These are phyloP conservation scores for Sturnus vulgaris DNA, from an alignment of 2,113 vertebrate species.

Conservation along the genomic window DNA sequence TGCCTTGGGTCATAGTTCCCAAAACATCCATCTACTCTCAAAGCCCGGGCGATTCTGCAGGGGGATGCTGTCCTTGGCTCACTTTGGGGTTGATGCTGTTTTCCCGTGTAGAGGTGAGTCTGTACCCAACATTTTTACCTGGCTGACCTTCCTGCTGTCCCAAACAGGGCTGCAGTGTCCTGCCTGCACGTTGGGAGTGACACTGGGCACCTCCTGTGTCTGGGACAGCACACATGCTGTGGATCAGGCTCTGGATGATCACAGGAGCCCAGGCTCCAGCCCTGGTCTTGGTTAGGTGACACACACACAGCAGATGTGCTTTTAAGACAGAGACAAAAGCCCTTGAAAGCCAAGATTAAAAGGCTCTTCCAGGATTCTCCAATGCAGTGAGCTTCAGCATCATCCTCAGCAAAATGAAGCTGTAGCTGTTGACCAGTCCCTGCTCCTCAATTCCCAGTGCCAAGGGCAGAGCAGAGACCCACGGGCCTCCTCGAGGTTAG, in stretches of 20 bases:
- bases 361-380: neutral
- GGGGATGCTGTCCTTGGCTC: neutral
- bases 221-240: neutral
- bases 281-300: neutral
- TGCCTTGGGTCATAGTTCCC: neutral
- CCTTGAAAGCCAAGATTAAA: neutral
- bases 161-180: neutral
- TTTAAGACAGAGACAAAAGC: neutral
- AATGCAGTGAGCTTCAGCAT: fast-evolving
- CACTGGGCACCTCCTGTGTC: fast-evolving
- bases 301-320: neutral
- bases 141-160: neutral
- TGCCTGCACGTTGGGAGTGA: neutral
- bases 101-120: neutral
- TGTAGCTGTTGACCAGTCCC: neutral
- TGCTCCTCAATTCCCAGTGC: neutral
- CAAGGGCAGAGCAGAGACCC: neutral
- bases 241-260: neutral
- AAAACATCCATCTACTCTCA: neutral
- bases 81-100: neutral
- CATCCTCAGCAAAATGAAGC: neutral
- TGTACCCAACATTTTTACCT: neutral
- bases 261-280: neutral
- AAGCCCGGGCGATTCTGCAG: neutral
- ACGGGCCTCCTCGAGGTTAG: fast-evolving